Percentiles rank a stretch among this genome's conserved stretches.
Conservation (phyloP, 2,797 vertebrate species). For the Muscicapa comitata region DNA sequence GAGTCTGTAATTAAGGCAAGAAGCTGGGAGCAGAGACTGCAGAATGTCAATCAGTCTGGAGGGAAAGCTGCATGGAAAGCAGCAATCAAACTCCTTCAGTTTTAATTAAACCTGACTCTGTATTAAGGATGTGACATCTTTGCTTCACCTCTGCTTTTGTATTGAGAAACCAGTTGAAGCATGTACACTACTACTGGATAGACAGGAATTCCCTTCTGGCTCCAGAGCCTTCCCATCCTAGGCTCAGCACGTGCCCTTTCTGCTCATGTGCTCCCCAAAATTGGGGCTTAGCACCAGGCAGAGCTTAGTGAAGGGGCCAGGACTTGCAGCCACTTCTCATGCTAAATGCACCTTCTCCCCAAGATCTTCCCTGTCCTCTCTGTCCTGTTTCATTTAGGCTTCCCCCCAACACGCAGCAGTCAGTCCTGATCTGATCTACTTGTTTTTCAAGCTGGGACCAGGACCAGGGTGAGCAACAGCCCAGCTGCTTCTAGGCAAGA, state of each 20-base stretch:
- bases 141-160: background rate
- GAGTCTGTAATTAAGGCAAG: constrained; percentile 20
- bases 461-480: background rate
- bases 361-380: background rate
- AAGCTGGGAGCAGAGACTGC: background rate
- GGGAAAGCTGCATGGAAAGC: background rate
- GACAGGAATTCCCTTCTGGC: background rate
- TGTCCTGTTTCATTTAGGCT: background rate
- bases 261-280: background rate
- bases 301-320: background rate
- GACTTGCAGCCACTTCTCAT: background rate
- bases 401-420: background rate
- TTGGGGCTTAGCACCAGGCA: background rate
- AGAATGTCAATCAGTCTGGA: background rate
- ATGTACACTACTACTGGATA: background rate
- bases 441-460: background rate
- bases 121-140: background rate
- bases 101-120: background rate
- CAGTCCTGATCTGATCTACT: background rate
- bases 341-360: background rate
- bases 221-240: background rate
- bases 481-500: background rate
- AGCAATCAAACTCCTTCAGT: background rate
- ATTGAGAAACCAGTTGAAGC: background rate
- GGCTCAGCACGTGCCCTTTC: background rate